phyloP scores from a whole-genome alignment of 1,140 invertebrate species.

The Dendroctonus ponderosae region DNA sequence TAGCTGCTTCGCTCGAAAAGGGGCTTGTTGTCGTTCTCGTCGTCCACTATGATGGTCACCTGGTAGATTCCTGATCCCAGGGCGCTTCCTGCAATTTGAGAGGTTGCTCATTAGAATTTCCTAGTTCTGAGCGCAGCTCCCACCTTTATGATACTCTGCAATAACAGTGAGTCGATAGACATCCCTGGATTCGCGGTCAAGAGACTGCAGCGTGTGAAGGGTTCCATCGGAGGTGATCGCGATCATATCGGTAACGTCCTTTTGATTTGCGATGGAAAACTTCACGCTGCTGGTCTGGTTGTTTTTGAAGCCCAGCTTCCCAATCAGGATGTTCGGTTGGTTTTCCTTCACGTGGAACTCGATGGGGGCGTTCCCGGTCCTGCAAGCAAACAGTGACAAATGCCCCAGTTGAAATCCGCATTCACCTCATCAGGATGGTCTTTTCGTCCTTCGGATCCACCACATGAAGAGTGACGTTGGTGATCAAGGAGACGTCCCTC shows the following conservation, averaged over 20 bases:
- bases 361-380: slow-evolving; percentile 63
- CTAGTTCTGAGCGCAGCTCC: neutral
- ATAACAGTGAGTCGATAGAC: slow-evolving; percentile 78
- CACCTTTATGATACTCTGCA: slow-evolving; percentile 67
- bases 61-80: slow-evolving; percentile 66
- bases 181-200: slow-evolving; percentile 75
- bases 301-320: slow-evolving; percentile 66
- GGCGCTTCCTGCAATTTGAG: slow-evolving; percentile 37
- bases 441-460: slow-evolving; percentile 71
- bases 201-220: slow-evolving; percentile 69
- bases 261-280: slow-evolving; percentile 77
- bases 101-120: neutral
- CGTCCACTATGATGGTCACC: slow-evolving; percentile 76
- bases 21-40: slow-evolving; percentile 90
- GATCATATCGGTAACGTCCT: slow-evolving; percentile 73
- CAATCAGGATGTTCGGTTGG: slow-evolving; percentile 69
- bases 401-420: neutral
- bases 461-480: slow-evolving; percentile 80
- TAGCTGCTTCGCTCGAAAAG: slow-evolving; percentile 70
- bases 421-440: slow-evolving; percentile 68
- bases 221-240: slow-evolving; percentile 74
- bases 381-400: slow-evolving; percentile 45
- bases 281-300: slow-evolving; percentile 55
- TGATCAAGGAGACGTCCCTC: slow-evolving; percentile 65
- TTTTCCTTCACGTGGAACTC: slow-evolving; percentile 80